Conservation (phyloP, 2,888 invertebrate genomes). For the Campoplex capitator region DNA sequence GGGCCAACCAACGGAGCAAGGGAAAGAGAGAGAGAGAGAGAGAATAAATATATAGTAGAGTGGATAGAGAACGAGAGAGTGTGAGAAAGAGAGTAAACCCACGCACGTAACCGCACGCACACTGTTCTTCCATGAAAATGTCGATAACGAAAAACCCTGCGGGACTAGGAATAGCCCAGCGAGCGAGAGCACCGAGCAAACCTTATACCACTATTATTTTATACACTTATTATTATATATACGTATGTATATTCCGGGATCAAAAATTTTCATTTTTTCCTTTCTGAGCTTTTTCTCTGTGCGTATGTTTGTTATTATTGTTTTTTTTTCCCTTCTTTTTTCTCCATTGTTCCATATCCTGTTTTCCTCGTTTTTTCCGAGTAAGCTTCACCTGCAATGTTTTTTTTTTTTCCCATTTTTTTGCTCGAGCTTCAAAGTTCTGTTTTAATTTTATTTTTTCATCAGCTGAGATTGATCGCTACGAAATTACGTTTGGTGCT, state of each 20-base stretch:
- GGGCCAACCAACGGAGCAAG: constrained; percentile 57
- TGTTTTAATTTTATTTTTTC: not conserved
- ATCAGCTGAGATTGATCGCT: not conserved
- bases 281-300: constrained; percentile 7
- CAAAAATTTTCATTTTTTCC: constrained; percentile 44
- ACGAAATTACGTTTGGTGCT: not conserved
- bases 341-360: not conserved
- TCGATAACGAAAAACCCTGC: constrained; percentile 84
- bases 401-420: not conserved
- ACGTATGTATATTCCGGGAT: constrained; percentile 35
- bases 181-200: constrained; percentile 51
- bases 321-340: not conserved
- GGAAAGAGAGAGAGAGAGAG: constrained; percentile 17
- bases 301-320: not conserved
- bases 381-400: not conserved
- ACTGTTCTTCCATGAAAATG: constrained; percentile 79
- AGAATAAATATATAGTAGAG: constrained; percentile 26
- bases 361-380: not conserved
- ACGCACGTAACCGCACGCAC: constrained; percentile 72
- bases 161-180: constrained; percentile 68
- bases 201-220: constrained; percentile 39
- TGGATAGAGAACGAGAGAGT: constrained; percentile 23
- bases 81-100: constrained; percentile 48
- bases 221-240: constrained; percentile 23
- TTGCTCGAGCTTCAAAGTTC: not conserved